These are phyloP conservation scores for Conus ventricosus DNA, from an alignment of 1,140 invertebrate species.

Conservation along the genomic window DNA sequence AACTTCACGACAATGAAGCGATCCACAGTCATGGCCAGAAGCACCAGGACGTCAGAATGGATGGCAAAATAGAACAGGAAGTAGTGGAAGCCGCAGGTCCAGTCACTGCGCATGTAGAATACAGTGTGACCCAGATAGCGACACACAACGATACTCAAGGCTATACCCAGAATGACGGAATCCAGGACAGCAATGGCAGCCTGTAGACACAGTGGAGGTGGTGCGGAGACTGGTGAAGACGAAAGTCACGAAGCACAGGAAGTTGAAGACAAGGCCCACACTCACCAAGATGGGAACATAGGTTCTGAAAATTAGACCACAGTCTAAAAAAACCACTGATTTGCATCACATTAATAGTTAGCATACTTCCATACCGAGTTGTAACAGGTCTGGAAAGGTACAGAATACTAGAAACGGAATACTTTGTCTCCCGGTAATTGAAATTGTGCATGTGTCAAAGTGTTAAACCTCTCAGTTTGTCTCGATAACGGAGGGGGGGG, in stretches of 20 bases:
- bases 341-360: too few relatives aligned
- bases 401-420: too few relatives aligned
- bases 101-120: neutral
- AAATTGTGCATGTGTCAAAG: too few relatives aligned
- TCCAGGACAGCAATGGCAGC: conserved; percentile 61
- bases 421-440: too few relatives aligned
- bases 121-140: conserved; percentile 5
- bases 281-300: neutral
- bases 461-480: too few relatives aligned
- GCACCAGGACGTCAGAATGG: conserved; percentile 57
- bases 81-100: conserved; percentile 42
- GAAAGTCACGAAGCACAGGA: conserved; percentile 58
- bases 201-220: conserved; percentile 63
- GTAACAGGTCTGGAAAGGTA: too few relatives aligned
- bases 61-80: conserved; percentile 53
- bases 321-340: too few relatives aligned
- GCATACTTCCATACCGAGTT: too few relatives aligned
- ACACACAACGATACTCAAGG: neutral
- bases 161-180: conserved; percentile 54
- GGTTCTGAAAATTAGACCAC: neutral
- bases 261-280: neutral
- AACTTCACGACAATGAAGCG: conserved; percentile 57
- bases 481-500: too few relatives aligned
- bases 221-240: conserved; percentile 51
- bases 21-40: conserved; percentile 65